phyloP scores from a whole-genome alignment of 1,140 invertebrate species.

The Brachionus plicatilis region DNA sequence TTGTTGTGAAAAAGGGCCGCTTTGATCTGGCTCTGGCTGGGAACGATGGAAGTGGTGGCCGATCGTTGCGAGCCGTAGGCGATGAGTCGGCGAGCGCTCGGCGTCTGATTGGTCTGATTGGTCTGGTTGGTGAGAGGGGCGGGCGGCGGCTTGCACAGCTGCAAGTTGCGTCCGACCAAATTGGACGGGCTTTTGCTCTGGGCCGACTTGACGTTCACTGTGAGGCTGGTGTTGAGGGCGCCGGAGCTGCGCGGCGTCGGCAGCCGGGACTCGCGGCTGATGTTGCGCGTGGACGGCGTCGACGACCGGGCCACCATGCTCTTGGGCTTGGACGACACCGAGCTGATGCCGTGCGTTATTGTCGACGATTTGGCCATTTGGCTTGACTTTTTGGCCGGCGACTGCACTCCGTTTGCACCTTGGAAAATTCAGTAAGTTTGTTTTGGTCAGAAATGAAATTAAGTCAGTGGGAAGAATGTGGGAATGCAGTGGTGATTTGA shows the following conservation, averaged over 20 bases:
- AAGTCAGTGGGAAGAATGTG: too few relatives aligned
- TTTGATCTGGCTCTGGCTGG: neutral
- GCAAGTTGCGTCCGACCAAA: neutral
- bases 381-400: neutral
- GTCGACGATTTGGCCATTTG: constrained; percentile 7
- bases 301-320: neutral
- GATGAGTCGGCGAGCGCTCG: neutral
- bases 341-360: neutral
- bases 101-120: neutral
- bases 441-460: too few relatives aligned
- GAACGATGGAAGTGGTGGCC: constrained; percentile 20
- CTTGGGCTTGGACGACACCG: neutral
- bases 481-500: too few relatives aligned
- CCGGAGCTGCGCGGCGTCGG: neutral
- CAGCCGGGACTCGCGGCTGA: neutral
- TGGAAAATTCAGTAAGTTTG: neutral
- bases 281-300: neutral
- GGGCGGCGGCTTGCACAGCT: neutral
- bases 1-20: neutral
- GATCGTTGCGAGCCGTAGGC: constrained; percentile 25
- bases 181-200: constrained; percentile 19
- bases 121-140: neutral
- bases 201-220: neutral
- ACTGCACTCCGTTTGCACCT: neutral
- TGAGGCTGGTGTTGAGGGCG: neutral